These are phyloP conservation scores for Stegophylla sp. DNA, from an alignment of 2,888 invertebrate genomes.

Conservation along the genomic window DNA sequence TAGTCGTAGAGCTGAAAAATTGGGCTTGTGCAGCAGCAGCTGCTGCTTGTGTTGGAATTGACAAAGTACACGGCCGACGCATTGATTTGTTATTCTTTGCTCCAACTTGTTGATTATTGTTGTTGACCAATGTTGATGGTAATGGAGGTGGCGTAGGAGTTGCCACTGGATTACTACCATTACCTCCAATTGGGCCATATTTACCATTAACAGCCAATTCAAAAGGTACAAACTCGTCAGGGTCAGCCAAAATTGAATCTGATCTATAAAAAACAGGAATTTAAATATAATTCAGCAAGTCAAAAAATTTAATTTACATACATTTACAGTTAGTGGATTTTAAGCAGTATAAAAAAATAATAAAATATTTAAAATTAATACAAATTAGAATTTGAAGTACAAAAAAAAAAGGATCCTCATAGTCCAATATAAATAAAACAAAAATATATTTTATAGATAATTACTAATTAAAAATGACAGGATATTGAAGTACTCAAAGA, in stretches of 20 bases:
- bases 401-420: too few species aligned
- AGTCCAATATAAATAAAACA: too few species aligned
- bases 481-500: too few species aligned
- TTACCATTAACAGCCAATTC: constrained; percentile 73
- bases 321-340: too few species aligned
- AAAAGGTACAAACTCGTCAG: constrained; percentile 75
- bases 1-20: constrained; percentile 50
- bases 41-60: constrained; percentile 35
- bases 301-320: too few species aligned
- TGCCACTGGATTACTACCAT: constrained; percentile 24
- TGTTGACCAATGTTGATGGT: neutral
- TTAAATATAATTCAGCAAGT: too few species aligned
- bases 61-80: constrained; percentile 35
- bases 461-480: too few species aligned
- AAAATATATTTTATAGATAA: too few species aligned
- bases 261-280: constrained; percentile 65
- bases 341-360: too few species aligned
- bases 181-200: constrained; percentile 73
- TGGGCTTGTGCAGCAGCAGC: constrained; percentile 45
- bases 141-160: neutral
- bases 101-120: constrained; percentile 9
- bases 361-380: too few species aligned
- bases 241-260: constrained; percentile 68
- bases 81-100: constrained; percentile 35
- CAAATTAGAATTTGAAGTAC: too few species aligned